phyloP scores from a whole-genome alignment of 2,797 vertebrate genomes.

The Sebastes jordani region DNA sequence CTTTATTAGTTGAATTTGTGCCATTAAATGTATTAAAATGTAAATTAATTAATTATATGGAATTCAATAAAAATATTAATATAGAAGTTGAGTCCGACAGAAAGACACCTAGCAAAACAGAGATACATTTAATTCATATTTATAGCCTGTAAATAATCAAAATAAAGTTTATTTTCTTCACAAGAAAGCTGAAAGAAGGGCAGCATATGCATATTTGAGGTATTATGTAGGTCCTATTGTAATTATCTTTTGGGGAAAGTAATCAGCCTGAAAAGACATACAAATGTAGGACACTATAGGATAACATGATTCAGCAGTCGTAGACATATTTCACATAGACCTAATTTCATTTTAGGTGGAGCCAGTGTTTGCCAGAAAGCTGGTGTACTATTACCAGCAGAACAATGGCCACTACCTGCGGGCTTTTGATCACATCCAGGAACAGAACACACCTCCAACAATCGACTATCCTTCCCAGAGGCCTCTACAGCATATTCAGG shows the following conservation, averaged over 20 bases:
- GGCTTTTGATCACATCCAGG: constrained; percentile 87
- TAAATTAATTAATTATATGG: background rate
- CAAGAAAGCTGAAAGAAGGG: background rate
- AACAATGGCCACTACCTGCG: constrained; percentile 90
- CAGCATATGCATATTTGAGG: background rate
- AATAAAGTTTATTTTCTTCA: background rate
- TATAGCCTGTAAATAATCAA: background rate
- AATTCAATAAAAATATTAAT: background rate
- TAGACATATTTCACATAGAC: constrained; percentile 7
- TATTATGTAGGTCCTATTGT: background rate
- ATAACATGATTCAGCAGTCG: background rate
- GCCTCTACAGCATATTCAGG: constrained; percentile 90
- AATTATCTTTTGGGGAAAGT: background rate
- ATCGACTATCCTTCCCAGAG: constrained; percentile 86
- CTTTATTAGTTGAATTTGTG: background rate
- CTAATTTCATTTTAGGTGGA: constrained; percentile 86
- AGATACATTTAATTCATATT: background rate
- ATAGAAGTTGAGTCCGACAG: background rate
- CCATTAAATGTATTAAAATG: background rate
- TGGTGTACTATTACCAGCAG: constrained; percentile 92
- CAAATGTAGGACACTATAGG: background rate
- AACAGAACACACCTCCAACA: constrained; percentile 79
- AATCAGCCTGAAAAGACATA: background rate
- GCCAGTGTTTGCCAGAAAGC: constrained; percentile 93
- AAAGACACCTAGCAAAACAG: background rate